Base-by-base conservation (phyloP, 2,113 vertebrate species). In the Pholis gunnellus region DNA sequence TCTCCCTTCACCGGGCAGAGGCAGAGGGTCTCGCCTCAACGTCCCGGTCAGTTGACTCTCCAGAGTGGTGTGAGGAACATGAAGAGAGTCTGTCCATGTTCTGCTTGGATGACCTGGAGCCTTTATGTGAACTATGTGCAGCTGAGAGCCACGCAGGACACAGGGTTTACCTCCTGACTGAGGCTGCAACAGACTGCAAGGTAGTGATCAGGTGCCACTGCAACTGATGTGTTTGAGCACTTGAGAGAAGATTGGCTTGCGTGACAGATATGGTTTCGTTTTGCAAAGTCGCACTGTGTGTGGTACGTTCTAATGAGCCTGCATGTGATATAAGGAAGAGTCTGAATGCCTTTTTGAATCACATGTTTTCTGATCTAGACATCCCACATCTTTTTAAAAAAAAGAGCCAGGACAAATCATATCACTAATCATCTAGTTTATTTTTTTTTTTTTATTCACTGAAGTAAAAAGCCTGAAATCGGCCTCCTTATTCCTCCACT, bases 51-150 rank as follows among this genome's bases (percentile, higher is more conserved):
- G 27, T 38, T 38, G 69, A 75, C 27, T 74, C 50, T 57, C 34
- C 42, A 17, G 81, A 78, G 59, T 1, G 0, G 10, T 89, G 85
- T 57, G 72, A 61, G 65, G 59, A 88, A 31, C 79, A 83, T 7
- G 60, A 71, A 59, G 75, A 27, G 57, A 61, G 60, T 9, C 75
- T 85, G 74, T 78, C 79, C 50, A 0, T 50, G 78, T 88, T 92
- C 83, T 90, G 90, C 82, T 54, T 92, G 87, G 87, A 91, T 66
- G 85, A 91, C 66, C 54, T 87, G 79, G 75, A 89, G 85, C 82
- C 84, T 44, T 86, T 84, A 22, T 85, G 88, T 86, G 67, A 86
- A 83, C 83, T 79, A 9, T 85, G 81, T 86, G 78, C 69, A 65
- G 80, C 79, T 78, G 85, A 36, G 63, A 83, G 60, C 27, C 86